Percentiles rank a stretch among this genome's conserved stretches.
These are phyloP conservation scores for Hyposoter didymator DNA, from an alignment of 2,888 invertebrate species.

Conservation along the genomic window DNA sequence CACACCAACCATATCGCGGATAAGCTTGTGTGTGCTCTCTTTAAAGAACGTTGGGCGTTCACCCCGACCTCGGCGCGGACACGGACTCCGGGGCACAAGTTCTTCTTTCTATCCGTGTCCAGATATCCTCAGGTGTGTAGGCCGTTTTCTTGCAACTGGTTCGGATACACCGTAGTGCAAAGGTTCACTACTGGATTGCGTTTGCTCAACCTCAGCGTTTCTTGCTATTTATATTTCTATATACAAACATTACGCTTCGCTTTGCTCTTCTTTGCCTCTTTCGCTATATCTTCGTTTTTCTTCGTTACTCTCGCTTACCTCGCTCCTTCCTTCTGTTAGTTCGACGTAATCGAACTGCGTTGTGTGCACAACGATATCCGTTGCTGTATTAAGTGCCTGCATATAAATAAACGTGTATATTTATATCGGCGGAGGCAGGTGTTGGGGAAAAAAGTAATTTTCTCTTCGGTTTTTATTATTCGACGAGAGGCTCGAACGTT, in stretches of 20 bases:
- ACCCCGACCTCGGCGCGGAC: slow-evolving; percentile 81
- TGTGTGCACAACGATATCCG: slow-evolving; percentile 19
- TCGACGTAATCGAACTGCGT: slow-evolving; percentile 67
- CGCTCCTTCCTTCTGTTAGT: slow-evolving; percentile 38
- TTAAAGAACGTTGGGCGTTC: slow-evolving; percentile 83
- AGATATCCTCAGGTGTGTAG: slow-evolving; percentile 49
- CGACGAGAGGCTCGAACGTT: not conserved
- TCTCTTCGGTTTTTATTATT: not conserved
- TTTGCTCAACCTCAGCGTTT: slow-evolving; percentile 62
- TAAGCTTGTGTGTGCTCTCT: slow-evolving; percentile 80
- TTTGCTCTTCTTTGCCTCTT: slow-evolving; percentile 30
- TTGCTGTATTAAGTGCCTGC: slow-evolving; percentile 17
- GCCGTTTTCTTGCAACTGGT: slow-evolving; percentile 79
- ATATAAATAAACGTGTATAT: not conserved
- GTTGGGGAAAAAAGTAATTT: not conserved
- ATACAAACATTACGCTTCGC: not conserved
- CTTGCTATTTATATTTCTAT: slow-evolving; percentile 47
- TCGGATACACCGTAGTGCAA: slow-evolving; percentile 79
- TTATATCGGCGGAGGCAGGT: not conserved
- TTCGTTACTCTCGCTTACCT: slow-evolving; percentile 34
- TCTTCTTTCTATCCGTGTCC: slow-evolving; percentile 46
- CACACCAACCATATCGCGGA: slow-evolving; percentile 70
- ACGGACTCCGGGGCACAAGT: slow-evolving; percentile 48
- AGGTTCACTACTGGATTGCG: slow-evolving; percentile 80
- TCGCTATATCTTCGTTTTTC: slow-evolving; percentile 50